Evolutionary conservation across 2,888 invertebrate genomes (phyloP).

Genomic region (Acrobasis repandana): DNA sequence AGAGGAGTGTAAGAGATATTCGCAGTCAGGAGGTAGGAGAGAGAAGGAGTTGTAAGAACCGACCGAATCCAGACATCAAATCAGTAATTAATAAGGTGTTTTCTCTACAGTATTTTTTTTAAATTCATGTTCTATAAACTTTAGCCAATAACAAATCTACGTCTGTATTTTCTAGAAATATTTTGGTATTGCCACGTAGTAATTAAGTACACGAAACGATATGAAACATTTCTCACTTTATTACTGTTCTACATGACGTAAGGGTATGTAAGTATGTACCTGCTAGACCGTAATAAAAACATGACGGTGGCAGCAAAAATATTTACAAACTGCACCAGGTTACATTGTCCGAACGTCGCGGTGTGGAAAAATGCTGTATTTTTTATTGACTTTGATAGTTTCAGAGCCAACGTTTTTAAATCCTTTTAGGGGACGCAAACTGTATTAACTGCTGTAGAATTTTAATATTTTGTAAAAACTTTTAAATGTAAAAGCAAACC

Average conservation of each 20-base stretch:
- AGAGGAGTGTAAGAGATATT: too few species aligned
- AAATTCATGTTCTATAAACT: too few species aligned
- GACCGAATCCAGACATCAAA: too few species aligned
- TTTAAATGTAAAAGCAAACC: too few species aligned
- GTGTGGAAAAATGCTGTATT: slow-evolving; percentile 17
- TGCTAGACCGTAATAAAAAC: slow-evolving; percentile 27
- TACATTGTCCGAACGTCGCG: slow-evolving; percentile 9
- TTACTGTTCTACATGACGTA: neutral
- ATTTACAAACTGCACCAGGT: slow-evolving; percentile 24
- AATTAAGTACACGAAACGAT: too few species aligned
- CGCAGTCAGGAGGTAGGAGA: too few species aligned
- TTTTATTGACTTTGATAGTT: slow-evolving; percentile 16
- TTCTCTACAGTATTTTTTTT: too few species aligned
- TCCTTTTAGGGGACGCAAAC: slow-evolving; percentile 1
- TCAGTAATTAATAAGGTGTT: too few species aligned
- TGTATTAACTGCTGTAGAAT: neutral
- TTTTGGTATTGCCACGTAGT: too few species aligned
- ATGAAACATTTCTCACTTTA: neutral
- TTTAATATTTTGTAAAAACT: neutral
- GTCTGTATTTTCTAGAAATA: too few species aligned
- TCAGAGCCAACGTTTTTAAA: neutral
- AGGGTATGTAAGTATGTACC: neutral
- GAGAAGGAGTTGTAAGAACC: too few species aligned
- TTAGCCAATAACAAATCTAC: too few species aligned
- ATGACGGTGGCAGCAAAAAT: slow-evolving; percentile 28